A percentile compares a stretch with the other conserved stretches of the same genome.
These are phyloP conservation scores for Himalopsyche kuldschensis DNA, from an alignment of 2,888 invertebrate species.

Conservation along the genomic window DNA sequence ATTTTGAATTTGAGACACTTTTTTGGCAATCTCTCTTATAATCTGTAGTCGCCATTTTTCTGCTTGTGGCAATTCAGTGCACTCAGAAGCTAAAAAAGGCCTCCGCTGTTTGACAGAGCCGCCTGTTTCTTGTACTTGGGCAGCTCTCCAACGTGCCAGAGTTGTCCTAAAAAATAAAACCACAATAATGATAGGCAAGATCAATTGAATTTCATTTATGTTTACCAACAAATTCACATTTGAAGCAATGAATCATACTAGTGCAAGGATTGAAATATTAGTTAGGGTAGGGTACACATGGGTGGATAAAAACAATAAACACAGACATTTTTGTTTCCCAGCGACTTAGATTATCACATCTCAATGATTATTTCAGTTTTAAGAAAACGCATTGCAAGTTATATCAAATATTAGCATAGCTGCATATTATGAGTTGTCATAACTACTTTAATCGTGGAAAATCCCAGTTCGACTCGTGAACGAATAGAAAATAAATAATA, in stretches of 20 bases:
- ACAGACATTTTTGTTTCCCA: no score
- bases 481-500: constrained; percentile 20
- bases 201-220: neutral
- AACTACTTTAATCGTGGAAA: neutral
- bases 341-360: no score
- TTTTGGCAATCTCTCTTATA: constrained; percentile 95
- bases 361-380: no score
- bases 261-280: no score
- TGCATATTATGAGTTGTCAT: no score
- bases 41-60: constrained; percentile 98
- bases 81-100: constrained; percentile 94
- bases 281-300: no score
- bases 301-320: no score
- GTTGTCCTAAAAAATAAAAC: constrained; percentile 77
- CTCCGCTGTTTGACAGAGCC: constrained; percentile 82
- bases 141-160: constrained; percentile 96
- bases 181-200: neutral
- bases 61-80: constrained; percentile 86
- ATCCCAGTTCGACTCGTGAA: neutral
- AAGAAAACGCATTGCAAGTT: no score
- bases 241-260: no score
- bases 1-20: constrained; percentile 99
- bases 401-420: no score
- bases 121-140: constrained; percentile 89
- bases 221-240: no score